Evolutionary conservation across 2,888 invertebrate species (phyloP).

Genomic region (Tenthredo mesomela): DNA sequence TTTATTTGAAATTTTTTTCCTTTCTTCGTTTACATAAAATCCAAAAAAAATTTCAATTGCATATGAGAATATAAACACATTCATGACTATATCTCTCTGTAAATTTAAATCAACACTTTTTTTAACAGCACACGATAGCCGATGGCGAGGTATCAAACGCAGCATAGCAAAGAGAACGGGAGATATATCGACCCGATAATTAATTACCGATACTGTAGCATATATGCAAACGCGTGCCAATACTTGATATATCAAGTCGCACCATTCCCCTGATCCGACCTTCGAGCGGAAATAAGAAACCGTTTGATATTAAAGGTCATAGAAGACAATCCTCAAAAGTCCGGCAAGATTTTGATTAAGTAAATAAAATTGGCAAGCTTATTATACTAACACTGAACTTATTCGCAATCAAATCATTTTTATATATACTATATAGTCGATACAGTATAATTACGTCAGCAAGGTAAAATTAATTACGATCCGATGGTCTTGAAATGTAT

Average conservation of each 20-base stretch:
- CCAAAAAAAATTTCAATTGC: background rate
- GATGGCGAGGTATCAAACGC: background rate
- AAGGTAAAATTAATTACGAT: conserved; percentile 7
- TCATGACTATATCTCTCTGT: background rate
- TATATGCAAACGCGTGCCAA: background rate
- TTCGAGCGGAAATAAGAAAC: conserved; percentile 23
- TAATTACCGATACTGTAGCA: background rate
- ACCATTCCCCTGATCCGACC: conserved; percentile 7
- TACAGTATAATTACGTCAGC: background rate
- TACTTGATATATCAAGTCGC: background rate
- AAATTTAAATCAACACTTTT: conserved; percentile 1
- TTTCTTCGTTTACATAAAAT: background rate
- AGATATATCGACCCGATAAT: conserved; percentile 21
- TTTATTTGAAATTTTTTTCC: background rate
- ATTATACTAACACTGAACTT: background rate
- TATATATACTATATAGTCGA: background rate
- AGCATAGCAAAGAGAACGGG: background rate
- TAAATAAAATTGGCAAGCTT: background rate
- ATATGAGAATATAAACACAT: background rate
- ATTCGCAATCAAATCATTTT: background rate
- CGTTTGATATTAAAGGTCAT: conserved; percentile 7
- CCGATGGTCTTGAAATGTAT: background rate
- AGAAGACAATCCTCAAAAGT: conserved; percentile 6
- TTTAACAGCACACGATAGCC: background rate
- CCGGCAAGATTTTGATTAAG: background rate